Percentiles rank a stretch among this genome's conserved stretches.
Conservation (phyloP, 1,140 invertebrate species). For the Manduca sexta region DNA sequence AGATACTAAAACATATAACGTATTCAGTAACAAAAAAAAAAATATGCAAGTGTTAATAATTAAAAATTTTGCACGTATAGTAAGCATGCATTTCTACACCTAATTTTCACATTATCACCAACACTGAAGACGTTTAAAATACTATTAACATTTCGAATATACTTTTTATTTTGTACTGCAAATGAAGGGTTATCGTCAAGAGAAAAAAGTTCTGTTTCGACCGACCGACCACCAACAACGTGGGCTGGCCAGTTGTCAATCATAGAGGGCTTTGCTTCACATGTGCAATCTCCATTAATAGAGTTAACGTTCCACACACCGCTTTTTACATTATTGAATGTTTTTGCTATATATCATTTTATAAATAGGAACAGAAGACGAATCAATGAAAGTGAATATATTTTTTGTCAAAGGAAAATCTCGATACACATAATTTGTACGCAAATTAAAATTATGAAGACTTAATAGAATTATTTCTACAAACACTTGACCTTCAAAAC, state of each 20-base stretch:
- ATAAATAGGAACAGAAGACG: not conserved
- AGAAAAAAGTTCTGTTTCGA: conserved; percentile 8
- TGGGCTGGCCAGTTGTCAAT: conserved; percentile 19
- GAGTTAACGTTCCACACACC: conserved; percentile 10
- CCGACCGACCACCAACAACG: conserved; percentile 9
- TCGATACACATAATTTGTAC: no score
- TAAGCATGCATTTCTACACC: no score
- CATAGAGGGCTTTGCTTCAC: conserved; percentile 13
- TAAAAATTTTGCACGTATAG: no score
- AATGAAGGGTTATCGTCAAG: not conserved
- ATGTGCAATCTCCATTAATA: conserved; percentile 24
- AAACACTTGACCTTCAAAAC: no score
- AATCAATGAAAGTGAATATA: no score
- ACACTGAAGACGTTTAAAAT: not conserved
- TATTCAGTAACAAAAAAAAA: no score
- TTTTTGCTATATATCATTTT: no score
- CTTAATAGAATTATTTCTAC: no score
- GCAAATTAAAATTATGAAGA: no score
- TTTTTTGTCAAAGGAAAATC: not conserved
- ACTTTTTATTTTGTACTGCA: not conserved
- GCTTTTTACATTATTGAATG: conserved; percentile 11
- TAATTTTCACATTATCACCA: no score
- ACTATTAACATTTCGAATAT: not conserved
- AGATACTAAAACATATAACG: no score
- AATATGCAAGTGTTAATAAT: no score